Conservation (phyloP, 2,113 vertebrate genomes). For the Fulica atra region DNA sequence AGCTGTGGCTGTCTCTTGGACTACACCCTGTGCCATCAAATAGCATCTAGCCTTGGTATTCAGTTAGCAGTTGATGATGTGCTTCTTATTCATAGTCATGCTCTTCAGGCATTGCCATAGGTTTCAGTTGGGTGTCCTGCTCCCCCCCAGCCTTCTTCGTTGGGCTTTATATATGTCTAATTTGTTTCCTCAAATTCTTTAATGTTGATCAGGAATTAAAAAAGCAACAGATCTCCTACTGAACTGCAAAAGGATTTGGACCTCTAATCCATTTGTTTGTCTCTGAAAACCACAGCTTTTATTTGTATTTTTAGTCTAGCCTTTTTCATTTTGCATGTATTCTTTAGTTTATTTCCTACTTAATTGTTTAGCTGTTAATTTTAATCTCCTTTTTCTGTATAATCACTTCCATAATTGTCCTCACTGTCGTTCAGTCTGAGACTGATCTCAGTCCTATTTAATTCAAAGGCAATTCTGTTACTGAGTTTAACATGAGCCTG, state of each 20-base stretch:
- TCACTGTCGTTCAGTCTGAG: background rate
- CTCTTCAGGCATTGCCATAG: background rate
- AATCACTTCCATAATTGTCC: conserved; percentile 35
- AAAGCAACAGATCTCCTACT: background rate
- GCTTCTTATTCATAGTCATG: background rate
- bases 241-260: background rate
- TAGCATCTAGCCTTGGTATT: background rate
- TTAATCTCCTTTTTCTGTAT: conserved; percentile 45
- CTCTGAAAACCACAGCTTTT: background rate
- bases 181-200: background rate
- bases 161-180: background rate
- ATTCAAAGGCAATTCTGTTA: conserved; percentile 13
- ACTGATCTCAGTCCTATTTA: conserved; percentile 31
- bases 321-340: conserved; percentile 7
- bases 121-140: too few relatives aligned
- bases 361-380: conserved; percentile 55
- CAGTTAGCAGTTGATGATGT: background rate
- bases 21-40: background rate
- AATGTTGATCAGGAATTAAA: background rate
- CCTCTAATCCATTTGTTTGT: conserved; percentile 11
- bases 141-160: background rate
- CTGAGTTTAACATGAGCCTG: conserved; percentile 25
- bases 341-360: conserved; percentile 51
- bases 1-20: background rate
- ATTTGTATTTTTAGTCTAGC: conserved; percentile 5